Evolutionary conservation across 2,113 vertebrate species (phyloP).

Genomic region (Corythornis madagascariensis): DNA sequence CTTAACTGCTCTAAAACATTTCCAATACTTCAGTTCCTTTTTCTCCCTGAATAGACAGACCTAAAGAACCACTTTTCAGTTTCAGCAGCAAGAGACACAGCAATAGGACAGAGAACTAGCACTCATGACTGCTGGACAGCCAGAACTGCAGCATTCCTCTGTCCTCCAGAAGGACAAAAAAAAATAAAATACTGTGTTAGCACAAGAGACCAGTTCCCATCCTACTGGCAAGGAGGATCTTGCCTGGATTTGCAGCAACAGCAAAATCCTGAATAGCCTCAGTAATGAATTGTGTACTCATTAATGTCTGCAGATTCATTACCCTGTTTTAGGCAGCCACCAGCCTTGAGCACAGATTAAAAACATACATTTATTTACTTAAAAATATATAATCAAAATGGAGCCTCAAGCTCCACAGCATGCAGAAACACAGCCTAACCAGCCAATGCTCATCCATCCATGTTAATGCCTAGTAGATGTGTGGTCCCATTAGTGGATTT

Average conservation of each 20-base stretch:
- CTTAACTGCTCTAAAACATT: not conserved
- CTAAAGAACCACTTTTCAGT: not conserved
- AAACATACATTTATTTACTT: not conserved
- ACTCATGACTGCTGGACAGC: not conserved
- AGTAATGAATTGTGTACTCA: not conserved
- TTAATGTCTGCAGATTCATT: not conserved
- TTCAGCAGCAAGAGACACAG: not conserved
- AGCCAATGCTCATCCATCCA: not conserved
- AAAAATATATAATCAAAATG: not conserved
- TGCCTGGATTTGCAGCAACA: not conserved
- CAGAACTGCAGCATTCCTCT: not conserved
- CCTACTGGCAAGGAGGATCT: not conserved
- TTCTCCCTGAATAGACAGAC: not conserved
- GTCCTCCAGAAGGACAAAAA: not conserved
- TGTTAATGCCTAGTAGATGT: not conserved
- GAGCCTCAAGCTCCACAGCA: not conserved
- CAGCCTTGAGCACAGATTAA: not conserved
- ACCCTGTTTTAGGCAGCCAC: not conserved
- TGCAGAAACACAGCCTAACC: not conserved
- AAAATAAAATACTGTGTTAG: not conserved
- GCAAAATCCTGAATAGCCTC: not conserved
- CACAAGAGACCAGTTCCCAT: not conserved
- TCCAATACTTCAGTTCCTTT: not conserved
- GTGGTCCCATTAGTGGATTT: not conserved
- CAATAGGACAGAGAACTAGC: not conserved